Percentiles rank a stretch among this genome's conserved stretches.
Conservation (phyloP, 2,113 vertebrate species). For the Pachyramphus minor region DNA sequence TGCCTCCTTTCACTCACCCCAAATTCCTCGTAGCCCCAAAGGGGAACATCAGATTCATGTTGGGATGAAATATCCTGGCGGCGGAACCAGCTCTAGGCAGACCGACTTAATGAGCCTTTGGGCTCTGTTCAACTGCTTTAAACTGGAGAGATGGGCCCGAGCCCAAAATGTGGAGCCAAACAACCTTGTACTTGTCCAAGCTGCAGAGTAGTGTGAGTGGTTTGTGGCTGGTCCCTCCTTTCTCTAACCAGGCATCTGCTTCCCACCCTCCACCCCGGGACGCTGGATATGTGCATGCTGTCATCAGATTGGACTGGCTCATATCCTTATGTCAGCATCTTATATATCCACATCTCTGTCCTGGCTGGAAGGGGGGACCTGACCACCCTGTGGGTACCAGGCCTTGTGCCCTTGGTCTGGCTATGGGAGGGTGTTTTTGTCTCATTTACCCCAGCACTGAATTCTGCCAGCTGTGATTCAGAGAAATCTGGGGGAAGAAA, state of each 20-base stretch:
- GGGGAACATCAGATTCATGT: not conserved
- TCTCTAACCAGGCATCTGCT: not conserved
- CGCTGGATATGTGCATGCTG: not conserved
- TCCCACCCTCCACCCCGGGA: not conserved
- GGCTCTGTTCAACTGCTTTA: not conserved
- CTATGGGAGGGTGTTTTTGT: not conserved
- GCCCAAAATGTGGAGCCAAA: not conserved
- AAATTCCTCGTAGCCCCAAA: not conserved
- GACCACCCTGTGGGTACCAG: fast-evolving
- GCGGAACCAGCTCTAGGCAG: not conserved
- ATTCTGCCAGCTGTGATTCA: not conserved
- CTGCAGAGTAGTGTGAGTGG: not conserved
- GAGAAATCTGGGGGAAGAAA: not conserved
- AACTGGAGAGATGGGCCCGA: not conserved
- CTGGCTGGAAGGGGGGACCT: not conserved
- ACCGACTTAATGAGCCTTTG: not conserved
- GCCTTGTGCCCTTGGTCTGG: not conserved
- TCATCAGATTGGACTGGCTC: not conserved
- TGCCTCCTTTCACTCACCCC: not conserved
- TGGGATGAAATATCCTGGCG: not conserved
- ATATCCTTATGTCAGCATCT: not conserved
- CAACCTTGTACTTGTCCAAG: not conserved
- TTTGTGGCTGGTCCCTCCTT: not conserved
- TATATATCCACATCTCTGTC: not conserved
- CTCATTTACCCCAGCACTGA: not conserved